Conservation (phyloP, 2,113 vertebrate genomes). For the Balaeniceps rex region DNA sequence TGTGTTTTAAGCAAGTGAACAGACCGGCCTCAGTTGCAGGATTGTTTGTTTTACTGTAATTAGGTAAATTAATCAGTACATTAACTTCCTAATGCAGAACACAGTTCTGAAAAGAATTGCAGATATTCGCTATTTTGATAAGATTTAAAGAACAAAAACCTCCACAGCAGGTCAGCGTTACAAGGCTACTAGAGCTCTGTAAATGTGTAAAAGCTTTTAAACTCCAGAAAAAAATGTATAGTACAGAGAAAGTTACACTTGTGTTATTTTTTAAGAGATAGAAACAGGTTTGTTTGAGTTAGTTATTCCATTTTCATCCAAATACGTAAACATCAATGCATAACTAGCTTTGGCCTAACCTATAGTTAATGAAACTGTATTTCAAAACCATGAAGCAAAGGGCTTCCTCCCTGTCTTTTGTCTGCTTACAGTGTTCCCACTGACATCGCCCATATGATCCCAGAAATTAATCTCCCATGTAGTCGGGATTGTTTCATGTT, state of each 20-base stretch:
- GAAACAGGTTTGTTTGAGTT: neutral
- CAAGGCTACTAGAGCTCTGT: neutral
- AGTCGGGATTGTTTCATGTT: neutral
- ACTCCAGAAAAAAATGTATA: neutral
- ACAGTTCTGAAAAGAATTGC: neutral
- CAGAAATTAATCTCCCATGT: neutral
- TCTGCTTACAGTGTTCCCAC: neutral
- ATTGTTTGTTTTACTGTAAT: slow-evolving; percentile 78
- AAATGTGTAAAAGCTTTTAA: neutral
- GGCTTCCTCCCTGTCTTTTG: neutral
- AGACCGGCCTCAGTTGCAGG: slow-evolving; percentile 39
- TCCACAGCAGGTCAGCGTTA: neutral
- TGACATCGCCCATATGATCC: neutral
- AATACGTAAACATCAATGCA: neutral
- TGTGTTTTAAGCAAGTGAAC: slow-evolving; percentile 30
- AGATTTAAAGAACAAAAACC: neutral
- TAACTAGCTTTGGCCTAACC: neutral
- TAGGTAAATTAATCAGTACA: slow-evolving; percentile 76
- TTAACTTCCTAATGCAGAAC: slow-evolving; percentile 60
- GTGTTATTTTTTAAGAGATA: neutral
- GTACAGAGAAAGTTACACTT: neutral
- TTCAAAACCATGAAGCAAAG: neutral
- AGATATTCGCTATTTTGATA: neutral
- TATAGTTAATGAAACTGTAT: neutral
- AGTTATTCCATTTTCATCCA: neutral